phyloP scores from a whole-genome alignment of 1,140 invertebrate species.

The Drosophila sulfurigaster region DNA sequence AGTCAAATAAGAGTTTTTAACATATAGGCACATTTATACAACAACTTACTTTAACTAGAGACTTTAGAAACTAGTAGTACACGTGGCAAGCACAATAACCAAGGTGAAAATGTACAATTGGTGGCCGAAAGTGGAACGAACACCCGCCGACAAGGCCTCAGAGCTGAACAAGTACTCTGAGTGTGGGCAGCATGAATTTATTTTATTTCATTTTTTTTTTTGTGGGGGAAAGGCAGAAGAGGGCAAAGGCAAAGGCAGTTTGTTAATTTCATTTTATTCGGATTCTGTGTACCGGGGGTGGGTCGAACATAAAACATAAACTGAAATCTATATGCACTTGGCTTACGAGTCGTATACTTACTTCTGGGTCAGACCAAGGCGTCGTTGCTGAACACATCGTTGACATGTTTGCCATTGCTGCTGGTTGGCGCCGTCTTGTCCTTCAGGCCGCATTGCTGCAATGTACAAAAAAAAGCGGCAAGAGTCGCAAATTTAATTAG shows the following conservation, averaged over 20 bases:
- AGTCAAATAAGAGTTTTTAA: background rate
- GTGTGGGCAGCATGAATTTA: slow-evolving; percentile 47
- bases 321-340: background rate
- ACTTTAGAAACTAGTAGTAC: slow-evolving; percentile 71
- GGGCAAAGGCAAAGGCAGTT: slow-evolving; percentile 42
- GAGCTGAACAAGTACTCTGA: slow-evolving; percentile 77
- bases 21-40: background rate
- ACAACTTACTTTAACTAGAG: slow-evolving; percentile 76
- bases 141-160: slow-evolving; percentile 73
- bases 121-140: slow-evolving; percentile 55
- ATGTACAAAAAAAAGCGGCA: background rate
- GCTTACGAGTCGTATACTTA: slow-evolving; percentile 58
- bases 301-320: slow-evolving; percentile 6
- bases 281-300: slow-evolving; percentile 4
- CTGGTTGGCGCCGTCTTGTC: slow-evolving; percentile 58
- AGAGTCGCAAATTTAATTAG: slow-evolving; percentile 28
- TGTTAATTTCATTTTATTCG: slow-evolving; percentile 50
- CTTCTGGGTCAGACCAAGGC: slow-evolving; percentile 82
- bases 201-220: background rate
- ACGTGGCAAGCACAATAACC: slow-evolving; percentile 72
- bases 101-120: slow-evolving; percentile 75
- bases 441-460: slow-evolving; percentile 81
- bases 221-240: slow-evolving; percentile 26
- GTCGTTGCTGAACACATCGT: slow-evolving; percentile 83
- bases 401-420: slow-evolving; percentile 78